phyloP scores from a whole-genome alignment of 2,797 vertebrate species.

The Buphagus erythrorhynchus region DNA sequence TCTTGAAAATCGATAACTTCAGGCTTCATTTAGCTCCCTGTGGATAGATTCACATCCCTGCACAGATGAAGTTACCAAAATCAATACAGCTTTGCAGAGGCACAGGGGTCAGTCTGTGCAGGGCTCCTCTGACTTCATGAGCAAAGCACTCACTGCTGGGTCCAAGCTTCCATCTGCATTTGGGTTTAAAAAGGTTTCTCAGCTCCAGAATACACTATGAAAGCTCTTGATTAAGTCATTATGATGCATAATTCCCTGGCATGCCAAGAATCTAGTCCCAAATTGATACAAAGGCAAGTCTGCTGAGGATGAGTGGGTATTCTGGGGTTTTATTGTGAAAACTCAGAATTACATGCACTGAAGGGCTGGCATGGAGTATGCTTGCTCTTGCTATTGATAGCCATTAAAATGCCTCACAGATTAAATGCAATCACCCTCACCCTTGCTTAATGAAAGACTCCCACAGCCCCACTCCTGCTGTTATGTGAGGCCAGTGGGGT shows the following conservation, averaged over 20 bases:
- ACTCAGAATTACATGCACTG: not conserved
- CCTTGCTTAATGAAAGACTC: not conserved
- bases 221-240: slow-evolving; percentile 53
- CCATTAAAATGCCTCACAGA: not conserved
- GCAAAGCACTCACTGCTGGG: slow-evolving; percentile 3
- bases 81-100: slow-evolving; percentile 45
- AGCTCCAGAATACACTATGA: not conserved
- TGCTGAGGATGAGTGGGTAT: not conserved
- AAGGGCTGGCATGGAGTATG: not conserved
- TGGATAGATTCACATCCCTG: slow-evolving; percentile 11
- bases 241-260: slow-evolving; percentile 23
- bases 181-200: slow-evolving; percentile 22
- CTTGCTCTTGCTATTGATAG: not conserved
- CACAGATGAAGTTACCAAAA: slow-evolving; percentile 57
- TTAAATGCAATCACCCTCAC: not conserved
- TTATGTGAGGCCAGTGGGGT: not conserved
- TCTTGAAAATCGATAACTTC: slow-evolving; percentile 1
- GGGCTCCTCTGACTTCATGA: slow-evolving; percentile 42
- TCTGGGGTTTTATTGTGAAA: slow-evolving; percentile 16
- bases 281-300: slow-evolving; percentile 29
- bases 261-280: slow-evolving; percentile 48
- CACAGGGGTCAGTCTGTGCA: not conserved
- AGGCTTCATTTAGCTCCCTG: slow-evolving; percentile 42
- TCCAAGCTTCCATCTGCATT: slow-evolving; percentile 11
- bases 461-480: not conserved